These are phyloP conservation scores for Typhlomys cinereus DNA, from an alignment of 2,113 vertebrate species.

Conservation along the genomic window DNA sequence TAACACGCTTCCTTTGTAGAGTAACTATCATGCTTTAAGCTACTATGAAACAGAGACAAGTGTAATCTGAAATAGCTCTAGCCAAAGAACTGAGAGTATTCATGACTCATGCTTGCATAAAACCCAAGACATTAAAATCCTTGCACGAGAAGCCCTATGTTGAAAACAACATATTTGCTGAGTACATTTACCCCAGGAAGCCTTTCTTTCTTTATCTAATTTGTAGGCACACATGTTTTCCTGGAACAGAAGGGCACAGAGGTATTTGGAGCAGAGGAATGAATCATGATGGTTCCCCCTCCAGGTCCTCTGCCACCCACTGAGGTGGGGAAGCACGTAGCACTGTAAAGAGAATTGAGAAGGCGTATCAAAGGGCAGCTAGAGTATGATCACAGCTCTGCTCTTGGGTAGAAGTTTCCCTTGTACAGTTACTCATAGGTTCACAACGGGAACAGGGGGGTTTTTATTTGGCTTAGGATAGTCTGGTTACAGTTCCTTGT, in stretches of 20 bases:
- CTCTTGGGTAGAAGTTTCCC: too few species aligned
- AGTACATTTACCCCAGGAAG: background rate
- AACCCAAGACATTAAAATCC: background rate
- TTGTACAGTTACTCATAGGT: too few species aligned
- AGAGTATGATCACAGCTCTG: background rate
- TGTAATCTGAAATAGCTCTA: background rate
- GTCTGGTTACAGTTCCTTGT: too few species aligned
- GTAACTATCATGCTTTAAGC: background rate
- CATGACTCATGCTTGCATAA: background rate
- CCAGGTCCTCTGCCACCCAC: background rate
- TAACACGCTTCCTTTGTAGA: background rate
- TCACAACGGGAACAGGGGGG: background rate
- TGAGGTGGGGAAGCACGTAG: background rate
- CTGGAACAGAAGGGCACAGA: background rate
- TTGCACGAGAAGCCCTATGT: background rate
- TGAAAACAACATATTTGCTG: background rate
- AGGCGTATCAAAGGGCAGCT: background rate
- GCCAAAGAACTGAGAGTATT: background rate
- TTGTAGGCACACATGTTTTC: conserved; percentile 4
- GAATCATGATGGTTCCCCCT: background rate
- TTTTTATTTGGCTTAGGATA: too few species aligned
- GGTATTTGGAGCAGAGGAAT: background rate
- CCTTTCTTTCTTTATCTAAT: background rate
- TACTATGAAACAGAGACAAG: background rate
- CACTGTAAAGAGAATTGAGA: background rate